Evolutionary conservation across 2,888 invertebrate genomes (phyloP).

Genomic region (Watsonalla binaria): DNA sequence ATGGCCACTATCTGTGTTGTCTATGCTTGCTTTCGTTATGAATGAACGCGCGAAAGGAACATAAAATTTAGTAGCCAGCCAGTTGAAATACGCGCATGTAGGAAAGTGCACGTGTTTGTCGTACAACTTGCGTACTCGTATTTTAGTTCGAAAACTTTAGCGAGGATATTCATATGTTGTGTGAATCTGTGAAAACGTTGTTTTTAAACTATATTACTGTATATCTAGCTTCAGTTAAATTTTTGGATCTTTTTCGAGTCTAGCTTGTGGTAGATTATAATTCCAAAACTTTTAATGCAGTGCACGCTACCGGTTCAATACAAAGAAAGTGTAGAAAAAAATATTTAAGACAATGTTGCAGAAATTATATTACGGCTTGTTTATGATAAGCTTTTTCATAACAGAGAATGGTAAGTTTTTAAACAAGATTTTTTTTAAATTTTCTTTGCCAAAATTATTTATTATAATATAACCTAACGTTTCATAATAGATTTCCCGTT

Average conservation of each 20-base stretch:
- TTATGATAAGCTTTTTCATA: slow-evolving; percentile 34
- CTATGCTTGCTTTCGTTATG: no score
- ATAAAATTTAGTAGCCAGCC: not conserved
- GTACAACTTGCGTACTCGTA: not conserved
- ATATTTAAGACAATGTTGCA: not conserved
- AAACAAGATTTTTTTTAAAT: no score
- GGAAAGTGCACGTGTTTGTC: not conserved
- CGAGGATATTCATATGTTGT: not conserved
- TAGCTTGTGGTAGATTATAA: not conserved
- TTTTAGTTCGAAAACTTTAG: not conserved
- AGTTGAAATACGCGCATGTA: not conserved
- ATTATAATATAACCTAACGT: no score
- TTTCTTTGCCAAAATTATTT: no score
- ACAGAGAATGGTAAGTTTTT: slow-evolving; percentile 46
- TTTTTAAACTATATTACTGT: not conserved
- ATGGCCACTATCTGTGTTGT: no score
- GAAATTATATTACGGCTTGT: slow-evolving; percentile 26
- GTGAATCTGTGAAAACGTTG: not conserved
- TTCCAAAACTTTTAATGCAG: not conserved
- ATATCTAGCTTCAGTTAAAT: no score
- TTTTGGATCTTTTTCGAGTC: no score
- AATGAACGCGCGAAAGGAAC: no score
- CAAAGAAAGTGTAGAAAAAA: not conserved
- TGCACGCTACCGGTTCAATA: not conserved
- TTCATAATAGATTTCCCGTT: no score